These are phyloP conservation scores for Chlamydotis undulata DNA, from an alignment of 2,113 vertebrate genomes.

Conservation along the genomic window DNA sequence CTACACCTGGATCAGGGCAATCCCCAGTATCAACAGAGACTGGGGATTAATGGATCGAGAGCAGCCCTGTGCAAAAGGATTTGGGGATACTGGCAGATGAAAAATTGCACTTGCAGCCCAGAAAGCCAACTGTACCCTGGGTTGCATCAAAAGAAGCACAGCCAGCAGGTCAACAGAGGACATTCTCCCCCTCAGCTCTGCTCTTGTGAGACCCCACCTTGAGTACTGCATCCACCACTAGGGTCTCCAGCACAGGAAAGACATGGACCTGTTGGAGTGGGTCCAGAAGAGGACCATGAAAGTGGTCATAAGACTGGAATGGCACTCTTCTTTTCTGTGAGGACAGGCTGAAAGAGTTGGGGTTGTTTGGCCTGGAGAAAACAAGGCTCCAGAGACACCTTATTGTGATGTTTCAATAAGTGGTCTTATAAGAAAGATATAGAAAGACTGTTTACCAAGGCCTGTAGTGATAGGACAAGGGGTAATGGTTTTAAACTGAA, in stretches of 20 bases:
- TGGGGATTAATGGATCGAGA: background rate
- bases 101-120: background rate
- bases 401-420: background rate
- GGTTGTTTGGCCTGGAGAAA: background rate
- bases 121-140: background rate
- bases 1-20: background rate
- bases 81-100: background rate
- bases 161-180: background rate
- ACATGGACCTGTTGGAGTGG: no score
- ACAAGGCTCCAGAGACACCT: background rate
- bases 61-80: background rate
- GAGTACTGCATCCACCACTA: background rate
- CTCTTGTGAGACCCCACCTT: background rate
- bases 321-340: background rate
- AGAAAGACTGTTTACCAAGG: background rate
- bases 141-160: background rate
- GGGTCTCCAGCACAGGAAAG: background rate
- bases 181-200: background rate
- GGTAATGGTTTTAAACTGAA: background rate
- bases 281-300: background rate
- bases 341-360: background rate
- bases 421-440: background rate
- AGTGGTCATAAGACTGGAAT: background rate
- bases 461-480: background rate
- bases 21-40: background rate